A percentile compares a stretch with the other conserved stretches of the same genome.
These are phyloP conservation scores for Agonopterix subpropinquella DNA, from an alignment of 2,888 invertebrate genomes.

Conservation along the genomic window DNA sequence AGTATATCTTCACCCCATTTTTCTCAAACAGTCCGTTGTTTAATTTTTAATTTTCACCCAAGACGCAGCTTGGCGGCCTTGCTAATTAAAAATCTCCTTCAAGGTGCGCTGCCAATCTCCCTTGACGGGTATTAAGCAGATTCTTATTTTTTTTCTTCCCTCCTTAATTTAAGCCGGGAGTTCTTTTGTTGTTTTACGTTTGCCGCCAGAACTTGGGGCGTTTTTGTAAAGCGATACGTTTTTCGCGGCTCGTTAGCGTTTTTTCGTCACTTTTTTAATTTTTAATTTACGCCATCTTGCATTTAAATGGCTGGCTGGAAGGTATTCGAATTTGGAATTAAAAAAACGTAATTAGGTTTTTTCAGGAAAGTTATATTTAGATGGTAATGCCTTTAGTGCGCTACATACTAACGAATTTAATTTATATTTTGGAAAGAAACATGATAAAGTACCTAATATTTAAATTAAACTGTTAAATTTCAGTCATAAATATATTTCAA, in stretches of 20 bases:
- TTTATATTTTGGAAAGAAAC: no score
- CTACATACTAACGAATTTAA: no score
- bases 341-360: no score
- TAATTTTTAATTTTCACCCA: constrained; percentile 25
- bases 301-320: no score
- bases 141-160: constrained; percentile 6
- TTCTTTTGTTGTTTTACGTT: constrained; percentile 1
- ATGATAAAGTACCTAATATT: no score
- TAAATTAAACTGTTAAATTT: no score
- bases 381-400: no score
- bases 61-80: constrained; percentile 7
- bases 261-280: background rate
- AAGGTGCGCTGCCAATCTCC: constrained; percentile 13
- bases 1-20: no score
- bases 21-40: constrained; percentile 7
- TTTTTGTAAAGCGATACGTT: constrained; percentile 4
- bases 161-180: constrained; percentile 6
- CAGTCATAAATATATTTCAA: no score
- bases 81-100: constrained; percentile 19
- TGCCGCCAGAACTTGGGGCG: background rate
- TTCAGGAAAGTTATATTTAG: no score
- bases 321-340: no score
- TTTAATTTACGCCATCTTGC: no score
- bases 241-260: constrained; percentile 5
- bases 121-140: constrained; percentile 14